Conservation (phyloP, 2,888 invertebrate species). For the Lepidocyrtinus sp. region DNA sequence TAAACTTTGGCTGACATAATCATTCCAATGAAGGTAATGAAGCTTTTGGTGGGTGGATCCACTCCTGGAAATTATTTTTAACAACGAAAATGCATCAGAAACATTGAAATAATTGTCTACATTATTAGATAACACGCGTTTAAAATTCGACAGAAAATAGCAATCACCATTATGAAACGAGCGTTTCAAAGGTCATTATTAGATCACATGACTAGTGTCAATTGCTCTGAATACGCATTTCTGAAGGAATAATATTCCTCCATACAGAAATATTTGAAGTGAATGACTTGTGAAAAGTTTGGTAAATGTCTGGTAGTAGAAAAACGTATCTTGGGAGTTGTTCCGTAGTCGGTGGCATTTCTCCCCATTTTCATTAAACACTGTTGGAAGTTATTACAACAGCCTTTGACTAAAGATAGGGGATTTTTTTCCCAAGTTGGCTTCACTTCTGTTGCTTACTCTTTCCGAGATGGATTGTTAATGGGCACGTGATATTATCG, state of each 20-base stretch:
- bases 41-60: not conserved
- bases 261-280: conserved; percentile 34
- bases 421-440: conserved; percentile 9
- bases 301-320: conserved; percentile 16
- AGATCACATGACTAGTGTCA: too few relatives aligned
- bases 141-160: too few relatives aligned
- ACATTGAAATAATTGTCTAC: not conserved
- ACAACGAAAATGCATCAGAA: not conserved
- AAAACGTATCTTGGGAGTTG: conserved; percentile 43
- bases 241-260: too few relatives aligned
- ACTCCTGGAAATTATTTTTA: not conserved
- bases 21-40: not conserved
- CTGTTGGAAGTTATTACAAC: conserved; percentile 19
- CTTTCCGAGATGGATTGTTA: conserved; percentile 48
- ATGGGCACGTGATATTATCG: conserved; percentile 60
- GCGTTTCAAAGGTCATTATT: too few relatives aligned
- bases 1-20: not conserved
- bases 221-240: too few relatives aligned
- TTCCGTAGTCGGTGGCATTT: not conserved
- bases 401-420: too few relatives aligned
- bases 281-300: conserved; percentile 45
- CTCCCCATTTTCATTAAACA: conserved; percentile 27
- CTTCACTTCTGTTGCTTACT: not conserved
- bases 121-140: not conserved
- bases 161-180: too few relatives aligned